Percentiles rank a stretch among this genome's conserved stretches.
phyloP scores from a whole-genome alignment of 2,113 vertebrate species.

The Rynchops niger region DNA sequence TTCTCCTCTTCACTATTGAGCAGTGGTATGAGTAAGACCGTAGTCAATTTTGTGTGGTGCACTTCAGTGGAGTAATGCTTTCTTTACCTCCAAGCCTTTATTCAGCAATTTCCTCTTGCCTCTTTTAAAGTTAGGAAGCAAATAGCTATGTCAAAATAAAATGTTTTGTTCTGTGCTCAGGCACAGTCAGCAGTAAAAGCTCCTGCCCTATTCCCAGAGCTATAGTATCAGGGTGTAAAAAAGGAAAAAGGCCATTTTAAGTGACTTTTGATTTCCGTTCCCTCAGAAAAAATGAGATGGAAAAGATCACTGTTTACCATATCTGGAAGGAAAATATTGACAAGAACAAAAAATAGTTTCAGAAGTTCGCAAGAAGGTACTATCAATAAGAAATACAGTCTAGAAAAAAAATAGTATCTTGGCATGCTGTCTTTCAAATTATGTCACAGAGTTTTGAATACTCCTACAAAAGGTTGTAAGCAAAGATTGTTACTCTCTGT shows the following conservation, averaged over 20 bases:
- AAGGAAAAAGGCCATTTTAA: neutral
- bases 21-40: neutral
- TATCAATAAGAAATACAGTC: neutral
- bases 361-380: neutral
- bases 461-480: neutral
- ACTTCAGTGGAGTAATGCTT: neutral
- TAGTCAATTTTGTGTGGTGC: neutral
- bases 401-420: neutral
- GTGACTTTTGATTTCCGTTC: neutral
- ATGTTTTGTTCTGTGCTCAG: neutral
- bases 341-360: neutral
- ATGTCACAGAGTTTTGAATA: neutral
- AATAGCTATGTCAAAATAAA: neutral
- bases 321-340: neutral
- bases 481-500: neutral
- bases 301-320: neutral
- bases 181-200: neutral
- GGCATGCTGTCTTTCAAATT: neutral
- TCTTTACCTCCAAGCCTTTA: neutral
- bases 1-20: neutral
- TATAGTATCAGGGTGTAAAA: neutral
- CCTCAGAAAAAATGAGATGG: neutral
- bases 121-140: neutral
- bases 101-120: neutral
- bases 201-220: neutral